Percentiles rank a stretch among this genome's conserved stretches.
Evolutionary conservation across 2,113 vertebrate species (phyloP).

Genomic region (Hyaena hyaena): DNA sequence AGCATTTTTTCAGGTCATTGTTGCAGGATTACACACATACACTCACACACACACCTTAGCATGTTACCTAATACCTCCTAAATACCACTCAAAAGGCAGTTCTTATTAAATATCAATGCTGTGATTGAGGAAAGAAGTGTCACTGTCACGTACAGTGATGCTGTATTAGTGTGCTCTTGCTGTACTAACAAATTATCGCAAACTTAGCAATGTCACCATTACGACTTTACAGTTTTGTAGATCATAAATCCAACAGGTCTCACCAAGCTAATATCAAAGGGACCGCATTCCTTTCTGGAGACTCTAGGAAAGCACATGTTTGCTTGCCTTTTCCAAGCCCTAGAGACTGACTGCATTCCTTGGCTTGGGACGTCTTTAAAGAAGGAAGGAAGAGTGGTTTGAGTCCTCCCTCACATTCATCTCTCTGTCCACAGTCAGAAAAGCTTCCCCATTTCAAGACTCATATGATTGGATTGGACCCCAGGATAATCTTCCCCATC

Average conservation of each 20-base stretch:
- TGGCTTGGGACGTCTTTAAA: background rate
- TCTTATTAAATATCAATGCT: background rate
- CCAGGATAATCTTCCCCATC: background rate
- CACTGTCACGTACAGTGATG: background rate
- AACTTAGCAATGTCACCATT: background rate
- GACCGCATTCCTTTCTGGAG: background rate
- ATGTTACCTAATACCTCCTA: background rate
- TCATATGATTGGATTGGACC: background rate
- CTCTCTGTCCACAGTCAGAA: background rate
- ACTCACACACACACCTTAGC: background rate
- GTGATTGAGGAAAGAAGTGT: background rate
- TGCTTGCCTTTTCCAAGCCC: background rate
- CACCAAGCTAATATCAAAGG: background rate
- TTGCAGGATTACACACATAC: background rate
- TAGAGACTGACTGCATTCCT: background rate
- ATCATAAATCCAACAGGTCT: background rate
- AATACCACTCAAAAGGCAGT: background rate
- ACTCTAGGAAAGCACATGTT: background rate
- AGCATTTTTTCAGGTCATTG: background rate
- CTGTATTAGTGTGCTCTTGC: background rate
- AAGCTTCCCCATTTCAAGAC: background rate
- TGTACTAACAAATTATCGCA: background rate
- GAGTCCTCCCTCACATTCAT: background rate
- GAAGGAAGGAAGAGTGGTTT: background rate
- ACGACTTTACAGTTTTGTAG: background rate